Conservation (phyloP, 1,140 invertebrate genomes). For the Gonioctena quinquepunctata region DNA sequence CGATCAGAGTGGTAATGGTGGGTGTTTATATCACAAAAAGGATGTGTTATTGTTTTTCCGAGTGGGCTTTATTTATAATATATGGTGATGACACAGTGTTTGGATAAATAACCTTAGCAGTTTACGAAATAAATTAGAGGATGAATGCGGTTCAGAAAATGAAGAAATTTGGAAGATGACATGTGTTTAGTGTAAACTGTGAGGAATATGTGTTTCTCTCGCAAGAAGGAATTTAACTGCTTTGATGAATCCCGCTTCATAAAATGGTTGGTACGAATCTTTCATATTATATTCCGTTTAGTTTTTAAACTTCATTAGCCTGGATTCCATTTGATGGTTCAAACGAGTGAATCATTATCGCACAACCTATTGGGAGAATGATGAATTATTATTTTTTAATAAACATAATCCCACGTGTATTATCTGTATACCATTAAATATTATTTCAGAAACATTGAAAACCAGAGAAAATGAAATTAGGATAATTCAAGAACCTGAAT, state of each 20-base stretch:
- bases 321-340: too few relatives aligned
- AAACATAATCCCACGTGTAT: too few relatives aligned
- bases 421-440: too few relatives aligned
- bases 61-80: constrained; percentile 23
- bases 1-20: neutral
- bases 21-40: constrained; percentile 22
- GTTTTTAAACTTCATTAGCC: too few relatives aligned
- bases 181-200: constrained; percentile 5
- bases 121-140: constrained; percentile 36
- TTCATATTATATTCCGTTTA: too few relatives aligned
- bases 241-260: neutral
- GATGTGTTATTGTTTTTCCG: constrained; percentile 26
- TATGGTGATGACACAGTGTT: constrained; percentile 32
- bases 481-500: too few relatives aligned
- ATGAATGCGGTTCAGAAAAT: neutral
- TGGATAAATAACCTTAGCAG: constrained; percentile 38
- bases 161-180: constrained; percentile 24
- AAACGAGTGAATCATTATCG: too few relatives aligned
- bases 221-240: neutral
- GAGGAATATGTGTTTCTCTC: neutral
- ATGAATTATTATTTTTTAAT: too few relatives aligned
- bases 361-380: too few relatives aligned
- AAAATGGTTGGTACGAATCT: neutral
- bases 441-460: too few relatives aligned
- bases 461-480: too few relatives aligned